A percentile compares a stretch with the other conserved stretches of the same genome.
These are phyloP conservation scores for Hippopotamyrus pictus DNA, from an alignment of 2,797 vertebrate genomes.

Conservation along the genomic window DNA sequence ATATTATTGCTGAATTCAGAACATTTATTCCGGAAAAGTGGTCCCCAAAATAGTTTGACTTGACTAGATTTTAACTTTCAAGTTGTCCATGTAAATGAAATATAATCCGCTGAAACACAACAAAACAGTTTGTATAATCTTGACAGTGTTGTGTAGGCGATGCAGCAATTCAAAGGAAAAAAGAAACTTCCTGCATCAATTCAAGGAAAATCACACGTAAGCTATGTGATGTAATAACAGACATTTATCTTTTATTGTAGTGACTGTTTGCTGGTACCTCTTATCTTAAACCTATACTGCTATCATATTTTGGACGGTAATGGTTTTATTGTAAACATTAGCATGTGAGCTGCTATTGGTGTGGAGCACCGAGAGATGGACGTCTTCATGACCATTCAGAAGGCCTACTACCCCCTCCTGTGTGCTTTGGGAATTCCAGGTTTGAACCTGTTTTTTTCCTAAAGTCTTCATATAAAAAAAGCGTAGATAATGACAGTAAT, in stretches of 20 bases:
- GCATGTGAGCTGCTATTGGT: conserved; percentile 28
- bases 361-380: conserved; percentile 48
- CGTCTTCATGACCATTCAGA: conserved; percentile 57
- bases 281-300: conserved; percentile 15
- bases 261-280: background rate
- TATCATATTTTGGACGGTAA: conserved; percentile 25
- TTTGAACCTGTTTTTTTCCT: conserved; percentile 34
- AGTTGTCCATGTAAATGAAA: background rate
- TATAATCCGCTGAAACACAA: background rate
- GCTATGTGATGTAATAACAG: background rate
- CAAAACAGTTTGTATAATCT: background rate
- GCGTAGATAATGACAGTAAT: background rate
- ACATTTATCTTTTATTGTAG: background rate
- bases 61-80: background rate
- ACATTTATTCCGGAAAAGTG: background rate
- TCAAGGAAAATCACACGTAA: background rate
- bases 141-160: background rate
- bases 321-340: conserved; percentile 51
- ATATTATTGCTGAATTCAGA: background rate
- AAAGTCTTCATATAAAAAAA: background rate
- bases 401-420: conserved; percentile 65
- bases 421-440: conserved; percentile 68
- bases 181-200: background rate
- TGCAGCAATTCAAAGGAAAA: background rate
- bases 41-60: background rate